Base-by-base conservation (phyloP, 2,113 vertebrate species). In the Macquaria ambigua region DNA sequence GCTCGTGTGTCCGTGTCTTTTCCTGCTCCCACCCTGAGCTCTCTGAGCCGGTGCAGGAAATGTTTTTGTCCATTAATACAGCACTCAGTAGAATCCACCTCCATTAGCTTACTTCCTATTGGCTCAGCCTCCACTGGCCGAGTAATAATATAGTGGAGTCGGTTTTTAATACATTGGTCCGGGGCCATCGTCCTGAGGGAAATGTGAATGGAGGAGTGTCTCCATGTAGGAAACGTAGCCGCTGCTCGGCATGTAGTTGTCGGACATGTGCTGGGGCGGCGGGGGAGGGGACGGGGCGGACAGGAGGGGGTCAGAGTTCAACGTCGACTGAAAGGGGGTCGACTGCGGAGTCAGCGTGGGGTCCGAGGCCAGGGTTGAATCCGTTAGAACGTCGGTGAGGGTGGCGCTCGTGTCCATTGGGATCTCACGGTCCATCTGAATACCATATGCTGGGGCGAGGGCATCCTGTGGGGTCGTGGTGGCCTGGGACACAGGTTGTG, bases 171-270 rank as follows among this genome's bases (percentile, higher is more conserved):
- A 95, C 94, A 95, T 70, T 53, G 87, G 66, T 37, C 89, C 90
- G 0, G 85, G 68, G 34, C 63, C 90, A 9, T 91, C 84, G 43
- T 91, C 93, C 85, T 94, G 93, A 83, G 96, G 97, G 93, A 96
- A 96, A 92, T 96, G 97, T 0, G 95, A 94, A 79, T 97, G 96
- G 86, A 97, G 91, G 55, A 98, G 96, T 69, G 93, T 96, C 95
- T 98, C 96, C 97, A 97, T 96, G 85, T 97, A 97, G 90, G 97
- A 95, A 48, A 97, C 87, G 61, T 96, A 97, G 79, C 97, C 95
- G 0, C 94, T 93, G 92, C 86, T 92, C 31, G 86, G 87, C 3
- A 73, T 90, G 92, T 94, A 94, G 84, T 86, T 43, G 62, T 96
- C 94, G 0, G 89, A 74, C 81, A 75, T 81, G 87, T 90, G 84